Conservation (phyloP, 2,797 vertebrate genomes). For the Sebastes elongatus region DNA sequence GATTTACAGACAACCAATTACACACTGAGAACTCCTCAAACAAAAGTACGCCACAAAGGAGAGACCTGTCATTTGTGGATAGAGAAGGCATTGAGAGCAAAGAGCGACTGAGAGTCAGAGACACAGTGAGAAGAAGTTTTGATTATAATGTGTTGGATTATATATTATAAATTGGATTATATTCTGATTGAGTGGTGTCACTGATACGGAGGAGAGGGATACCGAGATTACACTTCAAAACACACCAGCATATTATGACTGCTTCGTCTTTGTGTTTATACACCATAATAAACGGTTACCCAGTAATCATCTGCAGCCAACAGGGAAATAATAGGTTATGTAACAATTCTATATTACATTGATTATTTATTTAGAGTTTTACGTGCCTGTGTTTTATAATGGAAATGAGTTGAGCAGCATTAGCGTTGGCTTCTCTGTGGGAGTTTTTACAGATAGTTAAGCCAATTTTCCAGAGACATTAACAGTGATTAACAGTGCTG, state of each 20-base stretch:
- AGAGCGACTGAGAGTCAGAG: background rate
- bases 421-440: constrained; percentile 60
- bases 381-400: constrained; percentile 42
- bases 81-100: background rate
- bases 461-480: constrained; percentile 68
- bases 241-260: background rate
- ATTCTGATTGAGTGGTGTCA: background rate
- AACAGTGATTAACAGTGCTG: constrained; percentile 66
- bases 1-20: constrained; percentile 71
- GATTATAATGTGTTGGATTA: constrained; percentile 3
- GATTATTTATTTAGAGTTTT: constrained; percentile 62
- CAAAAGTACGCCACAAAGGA: constrained; percentile 25
- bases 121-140: background rate
- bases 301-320: constrained; percentile 46
- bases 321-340: constrained; percentile 45
- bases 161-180: background rate
- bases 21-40: constrained; percentile 58
- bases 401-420: constrained; percentile 54
- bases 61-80: constrained; percentile 27
- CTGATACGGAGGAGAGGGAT: background rate
- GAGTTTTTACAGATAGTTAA: constrained; percentile 67
- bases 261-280: constrained; percentile 20
- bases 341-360: constrained; percentile 51
- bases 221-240: background rate
- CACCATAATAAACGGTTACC: constrained; percentile 15